Conservation (phyloP, 2,113 vertebrate genomes). For the Ceyx margarethae region DNA sequence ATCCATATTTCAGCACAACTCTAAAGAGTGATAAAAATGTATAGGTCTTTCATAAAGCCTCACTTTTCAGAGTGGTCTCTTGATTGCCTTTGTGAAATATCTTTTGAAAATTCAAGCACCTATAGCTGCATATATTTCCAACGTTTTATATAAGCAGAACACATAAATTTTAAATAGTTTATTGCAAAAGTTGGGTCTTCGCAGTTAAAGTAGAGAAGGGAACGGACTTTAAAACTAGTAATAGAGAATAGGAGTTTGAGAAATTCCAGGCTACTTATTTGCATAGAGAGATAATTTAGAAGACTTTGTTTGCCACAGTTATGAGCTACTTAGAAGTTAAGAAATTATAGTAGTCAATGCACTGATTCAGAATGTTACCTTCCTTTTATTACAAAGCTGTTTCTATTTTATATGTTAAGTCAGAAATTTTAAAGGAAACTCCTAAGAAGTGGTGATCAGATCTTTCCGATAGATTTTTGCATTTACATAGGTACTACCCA, state of each 20-base stretch:
- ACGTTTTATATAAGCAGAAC: slow-evolving; percentile 17
- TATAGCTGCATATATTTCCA: neutral
- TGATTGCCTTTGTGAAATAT: slow-evolving; percentile 19
- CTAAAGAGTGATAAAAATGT: slow-evolving; percentile 42
- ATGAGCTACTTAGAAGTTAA: neutral
- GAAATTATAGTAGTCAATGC: neutral
- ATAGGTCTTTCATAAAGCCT: slow-evolving; percentile 25
- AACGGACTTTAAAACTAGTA: neutral
- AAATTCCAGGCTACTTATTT: neutral
- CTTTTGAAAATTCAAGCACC: slow-evolving; percentile 28
- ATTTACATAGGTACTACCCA: neutral
- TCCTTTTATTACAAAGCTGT: neutral
- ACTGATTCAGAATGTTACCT: neutral
- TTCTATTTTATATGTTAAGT: neutral
- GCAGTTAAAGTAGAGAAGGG: neutral
- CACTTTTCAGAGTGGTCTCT: slow-evolving; percentile 20
- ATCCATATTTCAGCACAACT: slow-evolving; percentile 12
- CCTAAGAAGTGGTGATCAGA: neutral
- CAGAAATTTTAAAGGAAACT: neutral
- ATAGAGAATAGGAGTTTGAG: neutral
- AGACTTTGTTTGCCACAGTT: neutral
- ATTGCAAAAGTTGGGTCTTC: neutral
- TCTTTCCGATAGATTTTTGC: neutral
- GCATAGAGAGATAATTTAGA: neutral
- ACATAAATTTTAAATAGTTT: neutral